A percentile compares a stretch with the other conserved stretches of the same genome.
phyloP scores from a whole-genome alignment of 2,888 invertebrate genomes.

The Epinotia demarniana region DNA sequence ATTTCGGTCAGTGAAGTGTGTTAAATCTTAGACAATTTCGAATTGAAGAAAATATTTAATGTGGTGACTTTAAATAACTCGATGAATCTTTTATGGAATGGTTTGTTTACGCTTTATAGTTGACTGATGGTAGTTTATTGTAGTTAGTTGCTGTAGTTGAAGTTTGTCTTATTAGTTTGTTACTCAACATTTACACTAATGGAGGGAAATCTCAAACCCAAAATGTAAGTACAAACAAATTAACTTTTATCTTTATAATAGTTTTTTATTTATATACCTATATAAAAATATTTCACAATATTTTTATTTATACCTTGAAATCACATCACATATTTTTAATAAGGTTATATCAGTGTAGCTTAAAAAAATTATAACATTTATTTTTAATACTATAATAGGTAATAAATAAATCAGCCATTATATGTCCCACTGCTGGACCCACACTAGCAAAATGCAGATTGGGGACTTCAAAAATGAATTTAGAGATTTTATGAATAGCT shows the following conservation, averaged over 20 bases:
- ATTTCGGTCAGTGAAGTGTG: slow-evolving; percentile 7
- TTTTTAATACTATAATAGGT: too few species aligned
- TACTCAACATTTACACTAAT: slow-evolving; percentile 9
- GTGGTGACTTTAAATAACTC: slow-evolving; percentile 4
- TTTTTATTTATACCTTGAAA: too few species aligned
- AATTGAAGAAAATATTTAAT: background rate
- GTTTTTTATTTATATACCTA: background rate
- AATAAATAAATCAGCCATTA: too few species aligned
- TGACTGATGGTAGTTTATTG: slow-evolving; percentile 32
- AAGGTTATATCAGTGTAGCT: too few species aligned
- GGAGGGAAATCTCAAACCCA: slow-evolving; percentile 19
- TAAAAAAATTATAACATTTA: too few species aligned
- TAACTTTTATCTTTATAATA: background rate
- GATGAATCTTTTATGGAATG: slow-evolving; percentile 30
- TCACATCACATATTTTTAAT: too few species aligned
- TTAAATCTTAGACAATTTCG: background rate
- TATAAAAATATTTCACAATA: too few species aligned
- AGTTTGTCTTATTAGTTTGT: slow-evolving; percentile 26
- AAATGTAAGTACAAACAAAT: slow-evolving; percentile 21
- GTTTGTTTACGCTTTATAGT: slow-evolving; percentile 38
- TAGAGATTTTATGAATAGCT: too few species aligned
- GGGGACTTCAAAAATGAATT: too few species aligned
- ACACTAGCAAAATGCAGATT: too few species aligned
- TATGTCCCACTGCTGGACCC: too few species aligned
- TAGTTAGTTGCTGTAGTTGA: slow-evolving; percentile 39